Base-by-base conservation (phyloP, 2,113 vertebrate genomes). In the Accipiter virgatus region DNA sequence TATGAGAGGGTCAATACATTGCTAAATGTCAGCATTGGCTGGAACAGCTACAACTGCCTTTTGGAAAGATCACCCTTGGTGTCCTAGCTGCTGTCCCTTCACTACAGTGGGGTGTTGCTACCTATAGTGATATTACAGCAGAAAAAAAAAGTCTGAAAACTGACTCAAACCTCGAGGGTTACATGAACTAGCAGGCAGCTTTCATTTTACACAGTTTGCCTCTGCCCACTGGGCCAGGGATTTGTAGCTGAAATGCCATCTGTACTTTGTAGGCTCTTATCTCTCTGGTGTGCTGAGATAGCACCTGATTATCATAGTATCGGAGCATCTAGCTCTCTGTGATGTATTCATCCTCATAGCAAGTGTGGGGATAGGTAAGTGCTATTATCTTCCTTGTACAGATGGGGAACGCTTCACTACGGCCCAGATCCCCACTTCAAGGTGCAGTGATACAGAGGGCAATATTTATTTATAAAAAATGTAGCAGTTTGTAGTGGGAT, bases 21-120 rank as follows among this genome's bases (percentile, higher is more conserved):
- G 42, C 62, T 32, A 45, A 86, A 70, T 63, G 67, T 55, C 86
- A 86, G 74, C 7, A 2, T 20, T 43, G 66, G 38, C 45, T 74
- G 65, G 59, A 62, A 63, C 22, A 36, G 50, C 77, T 70, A 16
- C 52, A 74, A 72, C 59, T 27, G 63, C 52, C 67, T 17, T 36
- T 31, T 18, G 62, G 86, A 48, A n/a, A 26, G 36, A 61, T 43
- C 83, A 22, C 43, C 48, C 42, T 20, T 5, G 9, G 50, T 55
- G 91, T 45, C 79, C 8, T 6, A 25, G 65, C 84, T 48, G 34
- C 79, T 45, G 36, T 70, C 81, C 77, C 58, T 27, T 65, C 11
- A 0, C 5, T 45, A 2, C 13, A 0, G 12, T 4, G 62, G 80
- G 58, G 16, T 27, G 27, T 3, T 65, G 63, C 31, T 31, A 11